These are phyloP conservation scores for Cavia aperea DNA, from an alignment of 2,113 vertebrate genomes.

Conservation along the genomic window DNA sequence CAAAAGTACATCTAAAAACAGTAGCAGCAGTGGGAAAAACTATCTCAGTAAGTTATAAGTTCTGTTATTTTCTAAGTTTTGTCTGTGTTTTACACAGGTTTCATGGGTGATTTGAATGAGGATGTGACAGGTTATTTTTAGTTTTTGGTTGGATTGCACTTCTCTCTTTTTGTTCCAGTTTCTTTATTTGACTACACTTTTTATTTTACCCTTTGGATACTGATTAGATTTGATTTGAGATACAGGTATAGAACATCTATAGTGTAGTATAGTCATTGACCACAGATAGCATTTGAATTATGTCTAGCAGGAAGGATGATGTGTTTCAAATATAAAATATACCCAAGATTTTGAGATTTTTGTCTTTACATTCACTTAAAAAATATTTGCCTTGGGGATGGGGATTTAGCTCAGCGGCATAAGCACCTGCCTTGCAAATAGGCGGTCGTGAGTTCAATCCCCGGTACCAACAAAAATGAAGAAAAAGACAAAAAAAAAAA, in stretches of 20 bases:
- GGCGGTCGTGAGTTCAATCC: too few relatives aligned
- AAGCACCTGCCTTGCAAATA: too few relatives aligned
- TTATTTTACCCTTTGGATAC: background rate
- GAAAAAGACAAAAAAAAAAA: too few relatives aligned
- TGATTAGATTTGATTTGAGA: background rate
- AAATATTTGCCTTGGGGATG: background rate
- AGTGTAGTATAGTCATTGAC: background rate
- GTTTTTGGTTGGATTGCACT: background rate
- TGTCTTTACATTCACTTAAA: constrained; percentile 6
- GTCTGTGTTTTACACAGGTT: background rate
- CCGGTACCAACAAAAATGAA: too few relatives aligned
- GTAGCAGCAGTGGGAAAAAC: background rate
- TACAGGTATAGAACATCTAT: background rate
- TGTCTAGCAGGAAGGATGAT: background rate
- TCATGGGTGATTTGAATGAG: background rate
- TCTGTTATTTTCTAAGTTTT: constrained; percentile 1
- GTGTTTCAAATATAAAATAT: background rate
- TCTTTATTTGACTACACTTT: background rate
- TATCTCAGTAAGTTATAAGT: constrained; percentile 20
- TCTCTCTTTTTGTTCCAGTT: background rate
- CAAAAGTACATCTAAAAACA: constrained; percentile 29
- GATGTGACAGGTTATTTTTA: background rate
- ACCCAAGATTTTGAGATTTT: background rate
- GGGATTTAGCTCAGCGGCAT: too few relatives aligned
- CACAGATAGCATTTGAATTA: background rate